A percentile compares a stretch with the other conserved stretches of the same genome.
Conservation (phyloP, 2,113 vertebrate species). For the Excalfactoria chinensis region DNA sequence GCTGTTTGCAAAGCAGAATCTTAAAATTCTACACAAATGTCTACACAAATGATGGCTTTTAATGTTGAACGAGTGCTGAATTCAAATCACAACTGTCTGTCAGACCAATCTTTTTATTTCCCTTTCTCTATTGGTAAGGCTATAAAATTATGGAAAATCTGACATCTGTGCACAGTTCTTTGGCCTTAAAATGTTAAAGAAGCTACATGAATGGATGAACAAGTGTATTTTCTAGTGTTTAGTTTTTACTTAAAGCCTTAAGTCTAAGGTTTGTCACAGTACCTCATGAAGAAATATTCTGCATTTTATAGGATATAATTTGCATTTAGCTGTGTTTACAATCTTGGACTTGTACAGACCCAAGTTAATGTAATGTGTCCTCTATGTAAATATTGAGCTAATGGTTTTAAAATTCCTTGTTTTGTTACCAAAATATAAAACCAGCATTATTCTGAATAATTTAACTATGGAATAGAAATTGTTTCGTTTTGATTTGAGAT, state of each 20-base stretch:
- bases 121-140: background rate
- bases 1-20: background rate
- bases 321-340: background rate
- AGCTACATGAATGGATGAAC: background rate
- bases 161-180: background rate
- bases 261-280: background rate
- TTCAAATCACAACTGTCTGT: background rate
- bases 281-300: background rate
- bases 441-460: background rate
- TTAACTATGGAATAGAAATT: background rate
- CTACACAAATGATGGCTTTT: background rate
- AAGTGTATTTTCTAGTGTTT: background rate
- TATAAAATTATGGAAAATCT: background rate
- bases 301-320: background rate
- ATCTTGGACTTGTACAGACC: background rate
- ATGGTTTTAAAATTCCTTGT: conserved; percentile 44
- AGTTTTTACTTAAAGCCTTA: background rate
- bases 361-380: background rate
- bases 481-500: background rate
- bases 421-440: background rate
- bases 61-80: background rate
- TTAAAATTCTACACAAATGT: background rate
- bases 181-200: background rate
- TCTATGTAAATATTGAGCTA: conserved; percentile 30
- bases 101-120: background rate